Conservation (phyloP, 2,888 invertebrate genomes). For the Boloria selene region DNA sequence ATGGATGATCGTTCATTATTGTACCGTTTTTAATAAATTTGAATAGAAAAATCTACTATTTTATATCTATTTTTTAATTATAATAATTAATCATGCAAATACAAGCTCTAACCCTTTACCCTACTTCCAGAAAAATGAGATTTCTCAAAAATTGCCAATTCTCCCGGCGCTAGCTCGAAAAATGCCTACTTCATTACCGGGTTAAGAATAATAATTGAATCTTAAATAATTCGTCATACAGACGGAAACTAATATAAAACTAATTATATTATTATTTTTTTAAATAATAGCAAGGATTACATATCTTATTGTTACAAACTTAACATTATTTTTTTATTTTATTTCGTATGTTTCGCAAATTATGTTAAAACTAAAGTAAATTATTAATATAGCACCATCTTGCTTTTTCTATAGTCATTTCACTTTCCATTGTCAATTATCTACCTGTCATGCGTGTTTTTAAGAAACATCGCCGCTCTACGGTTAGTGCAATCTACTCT, state of each 20-base stretch:
- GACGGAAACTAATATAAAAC: constrained; percentile 19
- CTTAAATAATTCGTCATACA: constrained; percentile 34
- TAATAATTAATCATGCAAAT: constrained; percentile 38
- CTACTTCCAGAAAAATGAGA: constrained; percentile 66
- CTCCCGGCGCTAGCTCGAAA: constrained; percentile 56
- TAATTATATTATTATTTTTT: constrained; percentile 26
- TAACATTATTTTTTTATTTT: constrained; percentile 26
- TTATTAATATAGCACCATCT: constrained; percentile 49
- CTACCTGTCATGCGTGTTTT: constrained; percentile 10
- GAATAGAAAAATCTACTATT: not conserved
- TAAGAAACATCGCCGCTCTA: constrained; percentile 1
- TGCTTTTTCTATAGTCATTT: constrained; percentile 33
- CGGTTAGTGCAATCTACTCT: constrained; percentile 33
- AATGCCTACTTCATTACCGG: constrained; percentile 30
- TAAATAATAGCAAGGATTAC: constrained; percentile 29
- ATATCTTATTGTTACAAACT: constrained; percentile 28
- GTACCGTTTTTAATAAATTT: constrained; percentile 14
- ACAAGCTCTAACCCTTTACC: constrained; percentile 63
- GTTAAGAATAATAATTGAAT: constrained; percentile 33
- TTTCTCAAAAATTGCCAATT: constrained; percentile 67
- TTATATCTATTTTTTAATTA: constrained; percentile 16
- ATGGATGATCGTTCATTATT: constrained; percentile 15
- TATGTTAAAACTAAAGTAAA: constrained; percentile 41
- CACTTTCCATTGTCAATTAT: constrained; percentile 9
- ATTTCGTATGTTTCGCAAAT: constrained; percentile 35